Conservation (phyloP, 2,797 vertebrate species). For the Amblyraja radiata region DNA sequence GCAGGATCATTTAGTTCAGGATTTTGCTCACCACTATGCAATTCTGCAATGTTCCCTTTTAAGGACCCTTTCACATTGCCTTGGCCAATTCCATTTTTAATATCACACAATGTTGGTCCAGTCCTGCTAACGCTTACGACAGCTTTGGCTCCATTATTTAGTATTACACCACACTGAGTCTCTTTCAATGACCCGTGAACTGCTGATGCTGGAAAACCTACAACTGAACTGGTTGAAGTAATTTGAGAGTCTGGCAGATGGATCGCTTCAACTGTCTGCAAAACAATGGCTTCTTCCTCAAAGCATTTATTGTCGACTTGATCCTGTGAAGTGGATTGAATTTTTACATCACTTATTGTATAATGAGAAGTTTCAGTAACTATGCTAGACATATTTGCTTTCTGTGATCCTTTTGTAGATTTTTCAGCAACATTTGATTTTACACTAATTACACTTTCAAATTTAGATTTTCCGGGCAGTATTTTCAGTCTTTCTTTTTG, state of each 20-base stretch:
- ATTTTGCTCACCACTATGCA: neutral
- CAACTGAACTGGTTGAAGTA: neutral
- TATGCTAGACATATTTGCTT: neutral
- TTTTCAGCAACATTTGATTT: neutral
- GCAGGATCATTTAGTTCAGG: neutral
- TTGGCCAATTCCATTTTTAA: neutral
- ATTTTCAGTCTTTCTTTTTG: neutral
- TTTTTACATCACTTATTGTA: too few relatives aligned
- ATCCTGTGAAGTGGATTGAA: neutral
- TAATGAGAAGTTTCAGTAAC: neutral
- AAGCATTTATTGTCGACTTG: neutral
- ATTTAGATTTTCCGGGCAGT: neutral
- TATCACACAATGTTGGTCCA: neutral
- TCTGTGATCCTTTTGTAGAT: neutral
- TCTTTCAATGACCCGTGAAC: neutral
- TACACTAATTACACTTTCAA: too few relatives aligned
- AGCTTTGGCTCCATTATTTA: neutral
- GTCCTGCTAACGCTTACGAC: conserved; percentile 24
- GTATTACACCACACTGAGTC: neutral
- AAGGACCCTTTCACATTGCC: neutral
- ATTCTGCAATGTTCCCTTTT: neutral
- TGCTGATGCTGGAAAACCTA: neutral
- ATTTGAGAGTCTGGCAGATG: neutral
- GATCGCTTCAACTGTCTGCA: neutral
- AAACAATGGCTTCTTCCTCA: neutral